These are phyloP conservation scores for Zaprionus africanus DNA, from an alignment of 1,140 invertebrate species.

Conservation along the genomic window DNA sequence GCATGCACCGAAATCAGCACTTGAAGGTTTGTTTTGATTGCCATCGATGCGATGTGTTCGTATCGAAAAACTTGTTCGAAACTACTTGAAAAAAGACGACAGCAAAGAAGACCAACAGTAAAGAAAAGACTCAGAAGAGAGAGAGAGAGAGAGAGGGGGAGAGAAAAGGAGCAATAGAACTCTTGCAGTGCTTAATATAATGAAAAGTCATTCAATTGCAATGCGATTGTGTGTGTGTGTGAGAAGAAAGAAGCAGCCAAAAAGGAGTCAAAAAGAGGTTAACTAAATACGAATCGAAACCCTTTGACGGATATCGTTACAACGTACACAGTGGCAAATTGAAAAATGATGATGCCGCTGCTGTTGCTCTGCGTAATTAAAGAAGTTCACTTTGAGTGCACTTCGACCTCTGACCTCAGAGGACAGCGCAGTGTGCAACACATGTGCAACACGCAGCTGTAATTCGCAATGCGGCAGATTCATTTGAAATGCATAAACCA, in stretches of 20 bases:
- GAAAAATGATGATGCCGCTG: slow-evolving; percentile 16
- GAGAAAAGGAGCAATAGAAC: neutral
- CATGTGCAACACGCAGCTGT: neutral
- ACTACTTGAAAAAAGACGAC: neutral
- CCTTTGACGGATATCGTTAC: slow-evolving; percentile 19
- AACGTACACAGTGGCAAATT: slow-evolving; percentile 13
- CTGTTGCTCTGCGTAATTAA: slow-evolving; percentile 16
- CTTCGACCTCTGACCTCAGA: neutral
- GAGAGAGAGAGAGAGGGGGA: neutral
- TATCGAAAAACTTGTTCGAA: slow-evolving; percentile 53
- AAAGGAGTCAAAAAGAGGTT: slow-evolving; percentile 18
- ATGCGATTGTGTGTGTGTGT: slow-evolving; percentile 30
- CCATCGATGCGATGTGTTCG: slow-evolving; percentile 66
- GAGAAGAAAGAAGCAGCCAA: slow-evolving; percentile 3
- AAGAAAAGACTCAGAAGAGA: neutral
- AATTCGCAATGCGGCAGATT: slow-evolving; percentile 6
- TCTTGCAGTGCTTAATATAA: slow-evolving; percentile 49
- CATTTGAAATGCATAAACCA: slow-evolving; percentile 27
- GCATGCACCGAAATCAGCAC: slow-evolving; percentile 77
- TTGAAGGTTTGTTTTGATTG: slow-evolving; percentile 75
- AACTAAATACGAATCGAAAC: slow-evolving; percentile 10
- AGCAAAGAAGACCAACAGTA: neutral
- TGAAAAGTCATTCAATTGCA: slow-evolving; percentile 73
- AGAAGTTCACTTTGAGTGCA: slow-evolving; percentile 4
- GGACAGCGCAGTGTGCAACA: neutral